Conservation (phyloP, 1,140 invertebrate genomes). For the Kradibia gibbosae region DNA sequence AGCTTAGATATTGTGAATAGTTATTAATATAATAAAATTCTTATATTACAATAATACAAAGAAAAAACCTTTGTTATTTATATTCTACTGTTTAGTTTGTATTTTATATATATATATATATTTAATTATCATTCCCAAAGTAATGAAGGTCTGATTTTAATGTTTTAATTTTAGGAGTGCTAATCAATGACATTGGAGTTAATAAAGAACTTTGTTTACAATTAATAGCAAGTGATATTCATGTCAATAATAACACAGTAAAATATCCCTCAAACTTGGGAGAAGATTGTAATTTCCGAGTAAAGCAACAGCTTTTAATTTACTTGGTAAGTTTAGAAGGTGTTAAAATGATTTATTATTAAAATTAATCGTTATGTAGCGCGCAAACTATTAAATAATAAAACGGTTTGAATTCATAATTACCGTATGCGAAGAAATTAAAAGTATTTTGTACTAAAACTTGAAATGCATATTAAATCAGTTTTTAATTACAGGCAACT, state of each 20-base stretch:
- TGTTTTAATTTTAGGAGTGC: slow-evolving; percentile 58
- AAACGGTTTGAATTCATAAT: too few relatives aligned
- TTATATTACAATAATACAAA: too few relatives aligned
- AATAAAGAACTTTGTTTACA: slow-evolving; percentile 74
- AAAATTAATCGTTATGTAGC: too few relatives aligned
- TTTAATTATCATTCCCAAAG: too few relatives aligned
- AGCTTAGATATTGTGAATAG: too few relatives aligned
- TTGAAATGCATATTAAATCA: background rate
- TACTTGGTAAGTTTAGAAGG: slow-evolving; percentile 79
- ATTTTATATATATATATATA: too few relatives aligned
- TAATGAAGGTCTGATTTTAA: background rate
- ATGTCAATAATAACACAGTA: slow-evolving; percentile 69
- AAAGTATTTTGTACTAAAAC: too few relatives aligned
- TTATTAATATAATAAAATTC: background rate
- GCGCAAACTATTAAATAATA: too few relatives aligned
- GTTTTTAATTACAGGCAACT: slow-evolving; percentile 75
- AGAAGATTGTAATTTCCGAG: slow-evolving; percentile 69
- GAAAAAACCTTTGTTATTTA: too few relatives aligned
- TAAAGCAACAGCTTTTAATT: slow-evolving; percentile 75
- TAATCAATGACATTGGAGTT: slow-evolving; percentile 60
- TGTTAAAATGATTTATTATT: too few relatives aligned
- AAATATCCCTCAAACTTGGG: slow-evolving; percentile 79
- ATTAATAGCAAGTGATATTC: slow-evolving; percentile 75
- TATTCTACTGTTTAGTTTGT: too few relatives aligned
- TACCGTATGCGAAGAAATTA: too few relatives aligned